Evolutionary conservation across 2,888 invertebrate species (phyloP).

Genomic region (Drosophila antonietae): DNA sequence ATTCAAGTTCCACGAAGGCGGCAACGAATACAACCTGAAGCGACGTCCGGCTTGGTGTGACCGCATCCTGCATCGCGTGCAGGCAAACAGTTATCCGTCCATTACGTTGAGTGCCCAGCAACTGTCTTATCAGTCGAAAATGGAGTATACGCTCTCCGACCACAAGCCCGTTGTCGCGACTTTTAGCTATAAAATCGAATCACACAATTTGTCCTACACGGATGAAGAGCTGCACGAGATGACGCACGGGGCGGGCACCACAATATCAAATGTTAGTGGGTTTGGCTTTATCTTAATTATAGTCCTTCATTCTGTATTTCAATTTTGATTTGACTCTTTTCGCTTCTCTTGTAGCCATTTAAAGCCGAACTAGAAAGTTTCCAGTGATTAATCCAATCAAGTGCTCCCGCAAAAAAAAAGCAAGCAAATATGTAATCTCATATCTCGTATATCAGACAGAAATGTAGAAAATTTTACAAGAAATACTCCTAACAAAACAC

Average conservation of each 20-base stretch:
- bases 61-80: conserved; percentile 94
- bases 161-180: conserved; percentile 96
- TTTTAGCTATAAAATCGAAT: conserved; percentile 85
- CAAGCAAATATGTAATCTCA: conserved; percentile 21
- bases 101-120: conserved; percentile 90
- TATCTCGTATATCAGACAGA: conserved; percentile 17
- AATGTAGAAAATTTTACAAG: not conserved
- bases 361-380: conserved; percentile 71
- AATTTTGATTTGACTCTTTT: conserved; percentile 58
- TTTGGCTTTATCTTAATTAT: conserved; percentile 54
- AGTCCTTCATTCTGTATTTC: conserved; percentile 36
- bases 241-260: conserved; percentile 71
- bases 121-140: conserved; percentile 91
- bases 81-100: conserved; percentile 92
- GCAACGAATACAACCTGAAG: conserved; percentile 92
- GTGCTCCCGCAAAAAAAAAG: conserved; percentile 9
- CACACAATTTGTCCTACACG: conserved; percentile 54
- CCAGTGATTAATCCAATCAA: conserved; percentile 44
- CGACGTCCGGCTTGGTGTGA: conserved; percentile 98
- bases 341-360: conserved; percentile 67
- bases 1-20: conserved; percentile 92
- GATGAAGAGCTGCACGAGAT: conserved; percentile 76
- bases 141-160: conserved; percentile 92
- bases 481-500: conserved; percentile 18
- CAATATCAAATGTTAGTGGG: conserved; percentile 72